Conservation (phyloP, 2,113 vertebrate genomes). For the Megaceryle maxima region DNA sequence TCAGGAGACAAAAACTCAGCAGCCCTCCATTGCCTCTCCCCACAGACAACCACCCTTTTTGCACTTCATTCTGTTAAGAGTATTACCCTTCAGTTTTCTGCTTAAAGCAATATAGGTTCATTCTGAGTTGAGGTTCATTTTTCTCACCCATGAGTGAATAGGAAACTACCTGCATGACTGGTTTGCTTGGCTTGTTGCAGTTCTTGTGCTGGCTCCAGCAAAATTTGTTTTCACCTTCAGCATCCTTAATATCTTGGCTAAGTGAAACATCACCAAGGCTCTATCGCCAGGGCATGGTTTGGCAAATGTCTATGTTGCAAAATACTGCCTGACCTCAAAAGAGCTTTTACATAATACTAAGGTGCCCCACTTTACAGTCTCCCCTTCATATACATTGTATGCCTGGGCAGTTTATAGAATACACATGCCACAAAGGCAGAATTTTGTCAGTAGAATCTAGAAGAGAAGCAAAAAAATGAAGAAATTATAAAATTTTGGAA, state of each 20-base stretch:
- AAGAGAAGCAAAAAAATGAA: neutral
- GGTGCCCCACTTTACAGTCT: neutral
- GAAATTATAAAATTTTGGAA: neutral
- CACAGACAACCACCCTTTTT: neutral
- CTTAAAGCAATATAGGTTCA: neutral
- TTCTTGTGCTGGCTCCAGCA: neutral
- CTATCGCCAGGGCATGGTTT: neutral
- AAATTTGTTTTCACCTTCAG: conserved; percentile 13
- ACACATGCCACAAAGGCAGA: neutral
- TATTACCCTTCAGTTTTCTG: neutral
- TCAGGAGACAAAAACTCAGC: neutral
- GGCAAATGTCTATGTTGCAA: neutral
- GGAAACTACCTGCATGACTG: neutral
- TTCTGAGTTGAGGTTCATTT: neutral
- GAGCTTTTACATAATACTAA: neutral
- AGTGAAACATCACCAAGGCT: neutral
- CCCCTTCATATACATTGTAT: neutral
- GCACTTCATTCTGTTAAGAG: neutral
- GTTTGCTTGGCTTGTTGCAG: neutral
- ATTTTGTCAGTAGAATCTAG: neutral
- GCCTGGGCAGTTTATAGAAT: neutral
- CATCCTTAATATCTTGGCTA: neutral
- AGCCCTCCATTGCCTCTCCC: neutral
- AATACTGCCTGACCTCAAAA: neutral
- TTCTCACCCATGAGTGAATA: neutral